Evolutionary conservation across 2,888 invertebrate genomes (phyloP), one percentile per base, ranked within the genome.

Genomic region (Euplexia lucipara): DNA sequence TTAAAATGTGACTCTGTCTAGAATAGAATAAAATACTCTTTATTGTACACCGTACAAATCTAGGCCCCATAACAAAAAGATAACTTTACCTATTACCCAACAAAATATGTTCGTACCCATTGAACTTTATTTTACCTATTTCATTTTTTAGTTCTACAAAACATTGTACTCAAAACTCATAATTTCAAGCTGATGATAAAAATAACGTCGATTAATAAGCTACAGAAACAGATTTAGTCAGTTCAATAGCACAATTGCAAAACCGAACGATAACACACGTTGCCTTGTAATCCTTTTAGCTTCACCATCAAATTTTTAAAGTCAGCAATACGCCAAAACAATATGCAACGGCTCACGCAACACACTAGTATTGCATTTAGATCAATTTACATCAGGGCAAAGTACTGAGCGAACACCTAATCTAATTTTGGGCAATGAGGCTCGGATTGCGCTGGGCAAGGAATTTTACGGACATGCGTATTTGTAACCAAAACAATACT

Each of bases 381-480:
- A 77, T 81, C 72, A 82, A 81, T 81, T 81, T 80, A 77, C 81
- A 77, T 48, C 39, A 22, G 34, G 18, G 14, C 57, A 51, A 60
- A 63, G 51, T 74, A 51, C 73, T 35, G 47, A 2, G 73, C 59
- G 47, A 64, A 49, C 65, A 53, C 52, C 78, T 66, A 82, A 75
- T 81, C 81, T 70, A 57, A 75, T 77, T 82, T 82, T 74, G 61
- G 64, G 47, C 62, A 66, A 51, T 49, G 18, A 41, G 22, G 52
- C 34, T 79, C 54, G 22, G 37, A 77, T 82, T 70, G 35, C 70
- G 22, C 42, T 22, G 18, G 10, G 16, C 34, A 30, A 51, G 47
- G 61, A 75, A 39, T 71, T 76, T 59, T 60, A 56, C 14, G 30
- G 39, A 32, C 51, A 56, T 7, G 16, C 37, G 22, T 52, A 47